Percentiles rank a stretch among this genome's conserved stretches.
Conservation (phyloP, 1,140 invertebrate species). For the Hyposmocoma kahamanoa region DNA sequence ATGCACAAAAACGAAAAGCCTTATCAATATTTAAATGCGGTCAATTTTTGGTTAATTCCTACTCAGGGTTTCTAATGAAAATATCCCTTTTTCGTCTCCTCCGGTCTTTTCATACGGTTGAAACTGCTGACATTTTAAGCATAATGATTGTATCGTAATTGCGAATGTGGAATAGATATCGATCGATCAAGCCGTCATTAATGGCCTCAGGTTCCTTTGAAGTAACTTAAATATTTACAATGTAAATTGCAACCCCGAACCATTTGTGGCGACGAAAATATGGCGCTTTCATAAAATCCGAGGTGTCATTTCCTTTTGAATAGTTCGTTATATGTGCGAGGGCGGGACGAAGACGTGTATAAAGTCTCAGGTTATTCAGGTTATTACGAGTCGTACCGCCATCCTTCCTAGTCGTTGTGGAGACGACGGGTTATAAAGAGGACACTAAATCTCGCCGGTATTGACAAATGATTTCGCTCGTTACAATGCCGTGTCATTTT, state of each 20-base stretch:
- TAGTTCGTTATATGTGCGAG: slow-evolving; percentile 48
- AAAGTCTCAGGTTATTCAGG: slow-evolving; percentile 38
- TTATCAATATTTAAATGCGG: slow-evolving; percentile 40
- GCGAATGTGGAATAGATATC: no score
- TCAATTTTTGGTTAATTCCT: slow-evolving; percentile 25
- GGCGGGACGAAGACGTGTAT: slow-evolving; percentile 19
- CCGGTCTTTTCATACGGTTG: no score
- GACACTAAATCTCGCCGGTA: slow-evolving; percentile 48
- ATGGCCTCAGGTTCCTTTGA: no score
- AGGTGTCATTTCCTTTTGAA: slow-evolving; percentile 47
- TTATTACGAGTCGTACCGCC: slow-evolving; percentile 35
- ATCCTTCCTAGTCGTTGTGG: slow-evolving; percentile 24
- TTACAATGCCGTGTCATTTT: slow-evolving; percentile 50
- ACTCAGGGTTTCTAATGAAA: slow-evolving; percentile 25
- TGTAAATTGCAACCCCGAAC: slow-evolving; percentile 6
- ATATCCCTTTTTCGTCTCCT: slow-evolving; percentile 33
- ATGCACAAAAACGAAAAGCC: slow-evolving; percentile 29
- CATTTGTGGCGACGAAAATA: slow-evolving; percentile 14
- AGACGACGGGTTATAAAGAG: slow-evolving; percentile 31
- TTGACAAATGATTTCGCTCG: slow-evolving; percentile 54
- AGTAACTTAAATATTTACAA: not conserved
- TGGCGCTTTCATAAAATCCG: slow-evolving; percentile 40
- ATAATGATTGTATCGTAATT: no score
- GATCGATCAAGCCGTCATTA: no score
- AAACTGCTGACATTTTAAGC: no score